Evolutionary conservation across 2,888 invertebrate genomes (phyloP).

Genomic region (Sarcophaga carnaria): DNA sequence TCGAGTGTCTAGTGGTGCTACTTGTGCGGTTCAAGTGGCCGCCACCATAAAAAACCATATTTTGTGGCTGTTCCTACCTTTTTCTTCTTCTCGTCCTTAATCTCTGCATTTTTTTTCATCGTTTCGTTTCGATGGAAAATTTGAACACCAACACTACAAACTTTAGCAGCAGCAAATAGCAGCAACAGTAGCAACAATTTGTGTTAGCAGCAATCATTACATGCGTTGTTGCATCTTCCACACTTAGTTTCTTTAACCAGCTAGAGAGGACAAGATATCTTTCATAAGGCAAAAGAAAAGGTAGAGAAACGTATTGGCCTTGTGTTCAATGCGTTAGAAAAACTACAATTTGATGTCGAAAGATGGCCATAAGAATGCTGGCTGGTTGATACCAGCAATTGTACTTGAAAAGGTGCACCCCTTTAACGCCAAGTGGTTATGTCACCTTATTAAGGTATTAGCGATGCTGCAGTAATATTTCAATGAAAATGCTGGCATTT

Average conservation of each 20-base stretch:
- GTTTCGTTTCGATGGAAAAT: neutral
- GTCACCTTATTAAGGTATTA: neutral
- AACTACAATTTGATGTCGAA: slow-evolving; percentile 1
- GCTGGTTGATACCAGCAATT: neutral
- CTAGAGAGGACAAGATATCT: neutral
- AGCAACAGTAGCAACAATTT: slow-evolving; percentile 21
- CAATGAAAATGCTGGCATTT: neutral
- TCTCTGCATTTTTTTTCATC: neutral
- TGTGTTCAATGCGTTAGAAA: slow-evolving; percentile 33
- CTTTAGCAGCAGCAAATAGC: neutral
- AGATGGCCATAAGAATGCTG: neutral
- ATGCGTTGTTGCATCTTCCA: slow-evolving; percentile 31
- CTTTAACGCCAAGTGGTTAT: neutral
- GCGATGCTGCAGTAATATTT: neutral
- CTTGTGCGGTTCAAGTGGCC: slow-evolving; percentile 63
- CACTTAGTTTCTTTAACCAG: neutral
- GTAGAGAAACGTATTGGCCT: slow-evolving; percentile 7
- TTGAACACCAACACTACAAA: neutral
- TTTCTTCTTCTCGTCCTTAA: neutral
- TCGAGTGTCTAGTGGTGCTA: slow-evolving; percentile 60
- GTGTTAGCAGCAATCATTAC: neutral
- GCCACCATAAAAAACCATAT: slow-evolving; percentile 59
- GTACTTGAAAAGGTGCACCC: slow-evolving; percentile 26
- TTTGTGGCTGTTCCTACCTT: slow-evolving; percentile 30
- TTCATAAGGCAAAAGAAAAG: neutral